These are phyloP conservation scores for Trididemnum nubilum DNA, from an alignment of 23 tunicate genomes.

Conservation along the genomic window DNA sequence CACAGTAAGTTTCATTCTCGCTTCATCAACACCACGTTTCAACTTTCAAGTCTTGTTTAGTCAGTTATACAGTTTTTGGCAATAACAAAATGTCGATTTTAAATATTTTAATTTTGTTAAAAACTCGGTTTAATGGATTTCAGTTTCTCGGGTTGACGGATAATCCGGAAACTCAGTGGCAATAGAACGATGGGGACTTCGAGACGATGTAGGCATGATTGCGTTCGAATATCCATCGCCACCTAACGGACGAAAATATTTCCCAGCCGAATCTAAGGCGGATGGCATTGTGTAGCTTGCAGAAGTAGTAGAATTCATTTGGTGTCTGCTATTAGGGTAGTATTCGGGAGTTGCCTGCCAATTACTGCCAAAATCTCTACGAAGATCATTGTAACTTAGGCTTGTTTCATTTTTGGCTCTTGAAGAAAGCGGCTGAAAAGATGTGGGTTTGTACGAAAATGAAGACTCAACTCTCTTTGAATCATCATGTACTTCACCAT, in stretches of 20 bases:
- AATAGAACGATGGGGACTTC: background rate
- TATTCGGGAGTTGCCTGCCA: background rate
- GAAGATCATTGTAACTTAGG: conserved; percentile 84
- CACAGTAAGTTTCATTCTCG: no score
- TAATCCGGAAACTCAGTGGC: conserved; percentile 4
- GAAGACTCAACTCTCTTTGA: conserved; percentile 12
- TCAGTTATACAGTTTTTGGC: no score
- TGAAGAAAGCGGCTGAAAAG: background rate
- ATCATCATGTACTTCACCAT: background rate
- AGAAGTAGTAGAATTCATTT: background rate
- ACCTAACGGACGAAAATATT: background rate
- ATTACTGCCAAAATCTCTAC: conserved; percentile 25
- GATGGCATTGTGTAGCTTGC: conserved; percentile 6
- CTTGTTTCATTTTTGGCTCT: conserved; percentile 53
- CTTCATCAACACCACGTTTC: no score
- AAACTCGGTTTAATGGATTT: conserved; percentile 34
- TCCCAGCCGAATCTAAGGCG: background rate
- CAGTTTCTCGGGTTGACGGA: conserved; percentile 31
- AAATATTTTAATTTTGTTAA: no score
- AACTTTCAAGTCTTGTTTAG: no score
- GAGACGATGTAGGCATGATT: background rate
- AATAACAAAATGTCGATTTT: no score
- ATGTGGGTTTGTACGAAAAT: background rate
- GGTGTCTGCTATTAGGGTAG: background rate
- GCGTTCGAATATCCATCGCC: background rate